phyloP scores from a whole-genome alignment of 2,113 vertebrate species.

The Orycteropus afer region DNA sequence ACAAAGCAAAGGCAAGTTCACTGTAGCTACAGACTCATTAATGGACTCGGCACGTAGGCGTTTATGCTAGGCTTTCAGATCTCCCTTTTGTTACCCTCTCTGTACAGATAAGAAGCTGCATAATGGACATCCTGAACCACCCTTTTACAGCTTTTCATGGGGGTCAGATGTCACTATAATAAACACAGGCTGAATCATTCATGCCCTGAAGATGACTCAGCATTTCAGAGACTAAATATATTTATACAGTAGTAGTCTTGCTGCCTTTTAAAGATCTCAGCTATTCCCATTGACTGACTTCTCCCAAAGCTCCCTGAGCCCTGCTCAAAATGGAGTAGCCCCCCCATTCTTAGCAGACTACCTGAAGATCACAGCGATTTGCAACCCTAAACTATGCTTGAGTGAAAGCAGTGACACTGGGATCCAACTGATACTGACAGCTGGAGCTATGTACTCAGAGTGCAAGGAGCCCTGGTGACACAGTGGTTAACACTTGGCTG shows the following conservation, averaged over 20 bases:
- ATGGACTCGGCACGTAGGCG: neutral
- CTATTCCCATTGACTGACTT: neutral
- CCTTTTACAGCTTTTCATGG: neutral
- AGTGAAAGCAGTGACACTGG: neutral
- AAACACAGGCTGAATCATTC: conserved; percentile 2
- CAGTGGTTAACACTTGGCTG: too few species aligned
- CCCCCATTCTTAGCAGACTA: neutral
- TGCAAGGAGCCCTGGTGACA: neutral
- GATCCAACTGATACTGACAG: neutral
- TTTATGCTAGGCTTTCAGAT: neutral
- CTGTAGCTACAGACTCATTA: neutral
- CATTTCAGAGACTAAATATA: neutral
- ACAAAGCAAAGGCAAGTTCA: conserved; percentile 18
- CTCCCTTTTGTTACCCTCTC: neutral
- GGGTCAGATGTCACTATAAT: neutral
- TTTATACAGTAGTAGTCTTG: neutral
- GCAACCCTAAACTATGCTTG: neutral
- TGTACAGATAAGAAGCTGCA: neutral
- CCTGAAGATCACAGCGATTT: neutral
- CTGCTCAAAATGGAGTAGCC: neutral
- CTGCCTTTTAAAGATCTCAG: neutral
- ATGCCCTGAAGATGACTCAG: neutral
- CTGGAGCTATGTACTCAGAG: neutral
- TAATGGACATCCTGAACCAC: neutral
- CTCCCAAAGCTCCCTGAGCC: neutral